Conservation (phyloP, 2,888 invertebrate species). For the Acrobasis suavella region DNA sequence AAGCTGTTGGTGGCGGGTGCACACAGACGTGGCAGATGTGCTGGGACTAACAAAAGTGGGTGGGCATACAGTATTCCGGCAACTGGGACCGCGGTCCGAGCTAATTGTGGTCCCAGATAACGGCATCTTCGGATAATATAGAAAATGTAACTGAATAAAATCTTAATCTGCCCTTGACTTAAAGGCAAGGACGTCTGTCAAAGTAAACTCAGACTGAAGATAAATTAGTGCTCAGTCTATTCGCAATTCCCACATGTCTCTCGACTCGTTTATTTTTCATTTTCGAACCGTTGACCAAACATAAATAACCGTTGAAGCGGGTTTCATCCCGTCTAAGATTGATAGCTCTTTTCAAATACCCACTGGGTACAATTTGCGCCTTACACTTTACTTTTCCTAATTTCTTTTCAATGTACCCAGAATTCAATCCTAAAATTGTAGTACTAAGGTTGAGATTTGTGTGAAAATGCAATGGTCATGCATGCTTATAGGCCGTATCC, state of each 20-base stretch:
- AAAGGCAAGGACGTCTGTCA: too few relatives aligned
- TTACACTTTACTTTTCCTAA: conserved; percentile 55
- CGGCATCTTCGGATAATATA: too few relatives aligned
- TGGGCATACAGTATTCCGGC: too few relatives aligned
- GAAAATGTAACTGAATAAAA: too few relatives aligned
- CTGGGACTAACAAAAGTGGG: too few relatives aligned
- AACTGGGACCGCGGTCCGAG: too few relatives aligned
- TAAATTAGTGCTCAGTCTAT: not conserved
- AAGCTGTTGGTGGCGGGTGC: too few relatives aligned
- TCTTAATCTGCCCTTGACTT: too few relatives aligned
- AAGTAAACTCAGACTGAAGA: not conserved
- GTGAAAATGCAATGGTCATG: conserved; percentile 45
- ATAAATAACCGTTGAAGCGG: conserved; percentile 73
- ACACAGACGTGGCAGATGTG: too few relatives aligned
- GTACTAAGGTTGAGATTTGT: conserved; percentile 26
- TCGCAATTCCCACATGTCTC: not conserved
- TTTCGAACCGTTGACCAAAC: conserved; percentile 67
- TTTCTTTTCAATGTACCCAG: conserved; percentile 36
- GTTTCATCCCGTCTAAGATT: conserved; percentile 70
- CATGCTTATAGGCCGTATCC: conserved; percentile 68
- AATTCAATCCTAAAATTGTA: conserved; percentile 36
- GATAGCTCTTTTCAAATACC: conserved; percentile 67
- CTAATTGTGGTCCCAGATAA: too few relatives aligned
- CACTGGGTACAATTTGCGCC: conserved; percentile 70
- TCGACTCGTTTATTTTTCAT: conserved; percentile 61